These are phyloP conservation scores for Ryuthela nishihirai DNA, from an alignment of 2,888 invertebrate genomes.

Conservation along the genomic window DNA sequence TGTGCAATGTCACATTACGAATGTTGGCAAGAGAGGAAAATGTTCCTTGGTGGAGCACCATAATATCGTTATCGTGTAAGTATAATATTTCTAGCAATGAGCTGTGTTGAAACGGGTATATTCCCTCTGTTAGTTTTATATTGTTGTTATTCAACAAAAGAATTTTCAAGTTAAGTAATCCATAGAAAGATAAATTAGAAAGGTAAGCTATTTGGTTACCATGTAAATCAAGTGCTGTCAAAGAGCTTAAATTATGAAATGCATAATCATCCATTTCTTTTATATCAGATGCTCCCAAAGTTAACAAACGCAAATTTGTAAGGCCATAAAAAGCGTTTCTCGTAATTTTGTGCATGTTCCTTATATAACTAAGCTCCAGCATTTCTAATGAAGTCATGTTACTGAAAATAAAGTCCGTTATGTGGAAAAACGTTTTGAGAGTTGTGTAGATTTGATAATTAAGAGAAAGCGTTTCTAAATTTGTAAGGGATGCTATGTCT, in stretches of 20 bases:
- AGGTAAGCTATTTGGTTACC: constrained; percentile 1
- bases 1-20: not conserved
- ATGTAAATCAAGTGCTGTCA: not conserved
- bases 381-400: not conserved
- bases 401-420: not conserved
- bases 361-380: not conserved
- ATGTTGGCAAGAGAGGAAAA: constrained; percentile 1
- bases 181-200: constrained; percentile 13
- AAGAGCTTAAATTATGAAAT: constrained; percentile 11
- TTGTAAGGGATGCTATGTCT: not conserved
- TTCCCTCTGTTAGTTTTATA: not conserved
- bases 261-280: constrained; percentile 9
- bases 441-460: not conserved
- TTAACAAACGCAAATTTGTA: not conserved
- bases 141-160: not conserved
- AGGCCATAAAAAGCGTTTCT: constrained; percentile 7
- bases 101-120: constrained; percentile 1
- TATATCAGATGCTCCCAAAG: not conserved
- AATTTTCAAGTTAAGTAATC: not conserved
- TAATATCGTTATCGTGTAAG: constrained; percentile 5
- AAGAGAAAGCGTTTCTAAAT: not conserved
- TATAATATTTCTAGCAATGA: not conserved
- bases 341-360: not conserved
- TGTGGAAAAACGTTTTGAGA: no score
- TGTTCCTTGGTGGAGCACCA: not conserved